Evolutionary conservation across 2,797 vertebrate species (phyloP).

Genomic region (Emys orbicularis): DNA sequence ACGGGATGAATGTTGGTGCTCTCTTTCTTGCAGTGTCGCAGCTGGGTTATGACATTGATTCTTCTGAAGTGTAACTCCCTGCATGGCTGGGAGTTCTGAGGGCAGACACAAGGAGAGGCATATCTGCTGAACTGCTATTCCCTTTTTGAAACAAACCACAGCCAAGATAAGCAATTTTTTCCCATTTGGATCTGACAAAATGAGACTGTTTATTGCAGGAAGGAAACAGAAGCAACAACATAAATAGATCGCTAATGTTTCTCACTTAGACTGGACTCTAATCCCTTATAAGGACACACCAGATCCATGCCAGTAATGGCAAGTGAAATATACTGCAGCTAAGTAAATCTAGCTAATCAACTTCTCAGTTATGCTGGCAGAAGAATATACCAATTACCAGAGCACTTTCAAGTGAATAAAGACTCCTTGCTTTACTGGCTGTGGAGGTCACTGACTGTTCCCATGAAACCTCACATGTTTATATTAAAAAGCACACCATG

Average conservation of each 20-base stretch:
- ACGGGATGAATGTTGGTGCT: background rate
- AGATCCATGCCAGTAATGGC: slow-evolving; percentile 63
- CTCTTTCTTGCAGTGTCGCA: background rate
- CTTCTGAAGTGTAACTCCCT: background rate
- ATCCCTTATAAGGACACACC: slow-evolving; percentile 59
- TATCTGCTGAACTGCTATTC: background rate
- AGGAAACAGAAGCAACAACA: slow-evolving; percentile 14
- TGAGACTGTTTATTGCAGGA: background rate
- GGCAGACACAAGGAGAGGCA: fast-evolving
- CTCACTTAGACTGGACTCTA: background rate
- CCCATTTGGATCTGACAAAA: background rate
- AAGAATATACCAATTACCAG: slow-evolving; percentile 73
- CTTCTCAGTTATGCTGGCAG: slow-evolving; percentile 71
- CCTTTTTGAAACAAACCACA: background rate
- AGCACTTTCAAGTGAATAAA: slow-evolving; percentile 79
- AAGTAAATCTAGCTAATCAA: slow-evolving; percentile 63
- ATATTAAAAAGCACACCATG: slow-evolving; percentile 87
- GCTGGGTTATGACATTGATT: background rate
- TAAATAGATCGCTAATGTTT: background rate
- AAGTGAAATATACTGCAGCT: slow-evolving; percentile 56
- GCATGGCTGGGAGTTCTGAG: fast-evolving
- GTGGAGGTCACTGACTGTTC: slow-evolving; percentile 85
- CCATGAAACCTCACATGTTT: slow-evolving; percentile 79
- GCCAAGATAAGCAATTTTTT: background rate
- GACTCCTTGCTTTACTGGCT: slow-evolving; percentile 74